Evolutionary conservation across 2,113 vertebrate genomes (phyloP).

Genomic region (Egretta garzetta): DNA sequence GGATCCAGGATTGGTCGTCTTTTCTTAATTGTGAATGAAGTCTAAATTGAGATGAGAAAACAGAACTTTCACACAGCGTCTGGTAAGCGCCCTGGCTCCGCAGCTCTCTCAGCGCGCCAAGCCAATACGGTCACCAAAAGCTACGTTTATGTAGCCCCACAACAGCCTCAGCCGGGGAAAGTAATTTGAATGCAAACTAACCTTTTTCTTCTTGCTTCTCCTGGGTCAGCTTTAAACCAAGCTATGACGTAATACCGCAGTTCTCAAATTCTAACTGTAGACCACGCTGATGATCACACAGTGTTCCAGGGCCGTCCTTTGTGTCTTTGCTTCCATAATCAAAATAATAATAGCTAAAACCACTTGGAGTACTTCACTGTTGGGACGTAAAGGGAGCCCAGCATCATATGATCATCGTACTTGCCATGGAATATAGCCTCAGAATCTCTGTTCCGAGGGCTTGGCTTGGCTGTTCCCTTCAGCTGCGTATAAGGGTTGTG

Average conservation of each 20-base stretch:
- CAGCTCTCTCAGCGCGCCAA: neutral
- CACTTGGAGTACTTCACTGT: neutral
- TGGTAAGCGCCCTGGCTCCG: neutral
- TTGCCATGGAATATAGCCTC: neutral
- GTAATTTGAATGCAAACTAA: slow-evolving; percentile 19
- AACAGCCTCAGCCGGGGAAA: neutral
- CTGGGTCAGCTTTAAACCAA: neutral
- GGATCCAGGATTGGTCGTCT: neutral
- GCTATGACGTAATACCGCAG: neutral
- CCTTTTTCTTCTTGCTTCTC: neutral
- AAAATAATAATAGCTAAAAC: neutral
- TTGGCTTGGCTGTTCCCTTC: neutral
- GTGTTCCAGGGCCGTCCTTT: neutral
- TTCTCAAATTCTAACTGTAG: neutral
- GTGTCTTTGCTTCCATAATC: neutral
- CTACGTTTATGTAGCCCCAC: neutral
- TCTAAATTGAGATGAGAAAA: neutral
- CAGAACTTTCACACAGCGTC: neutral
- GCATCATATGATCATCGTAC: neutral
- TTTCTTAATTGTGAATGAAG: slow-evolving; percentile 4
- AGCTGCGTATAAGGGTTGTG: neutral
- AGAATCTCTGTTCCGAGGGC: neutral
- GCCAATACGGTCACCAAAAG: neutral
- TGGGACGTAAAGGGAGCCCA: neutral
- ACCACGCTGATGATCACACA: neutral